A percentile compares a stretch with the other conserved stretches of the same genome.
phyloP scores from a whole-genome alignment of 2,888 invertebrate species.

The Caenorhabditis sinica region DNA sequence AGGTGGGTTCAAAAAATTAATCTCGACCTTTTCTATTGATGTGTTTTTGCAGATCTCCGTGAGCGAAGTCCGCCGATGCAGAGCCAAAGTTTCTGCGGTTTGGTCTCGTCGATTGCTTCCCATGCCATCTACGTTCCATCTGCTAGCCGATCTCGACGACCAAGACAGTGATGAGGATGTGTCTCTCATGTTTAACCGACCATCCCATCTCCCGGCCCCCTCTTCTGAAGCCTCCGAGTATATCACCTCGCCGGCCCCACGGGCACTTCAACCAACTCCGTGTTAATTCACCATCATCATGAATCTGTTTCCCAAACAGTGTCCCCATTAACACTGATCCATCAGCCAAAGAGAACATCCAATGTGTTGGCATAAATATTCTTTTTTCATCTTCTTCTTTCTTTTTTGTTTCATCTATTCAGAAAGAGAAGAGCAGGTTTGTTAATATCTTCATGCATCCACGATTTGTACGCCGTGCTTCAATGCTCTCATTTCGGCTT shows the following conservation, averaged over 20 bases:
- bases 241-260: constrained; percentile 64
- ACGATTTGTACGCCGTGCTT: constrained; percentile 50
- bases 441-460: constrained; percentile 47
- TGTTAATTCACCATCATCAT: constrained; percentile 63
- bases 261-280: constrained; percentile 70
- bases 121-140: constrained; percentile 68
- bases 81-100: constrained; percentile 60
- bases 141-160: constrained; percentile 56
- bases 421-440: constrained; percentile 33
- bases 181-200: constrained; percentile 24
- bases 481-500: constrained; percentile 32
- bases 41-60: constrained; percentile 67
- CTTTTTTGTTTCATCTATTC: constrained; percentile 22
- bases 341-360: constrained; percentile 45
- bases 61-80: constrained; percentile 68
- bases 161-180: constrained; percentile 46
- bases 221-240: constrained; percentile 56
- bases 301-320: constrained; percentile 24
- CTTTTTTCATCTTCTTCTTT: constrained; percentile 13
- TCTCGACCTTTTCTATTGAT: too few species aligned
- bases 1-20: constrained; percentile 37
- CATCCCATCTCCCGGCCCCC: constrained; percentile 48
- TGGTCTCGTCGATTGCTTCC: constrained; percentile 70
- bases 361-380: constrained; percentile 52
- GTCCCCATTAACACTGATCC: constrained; percentile 37